phyloP scores from a whole-genome alignment of 2,888 invertebrate genomes.

The Brenthis hecate region DNA sequence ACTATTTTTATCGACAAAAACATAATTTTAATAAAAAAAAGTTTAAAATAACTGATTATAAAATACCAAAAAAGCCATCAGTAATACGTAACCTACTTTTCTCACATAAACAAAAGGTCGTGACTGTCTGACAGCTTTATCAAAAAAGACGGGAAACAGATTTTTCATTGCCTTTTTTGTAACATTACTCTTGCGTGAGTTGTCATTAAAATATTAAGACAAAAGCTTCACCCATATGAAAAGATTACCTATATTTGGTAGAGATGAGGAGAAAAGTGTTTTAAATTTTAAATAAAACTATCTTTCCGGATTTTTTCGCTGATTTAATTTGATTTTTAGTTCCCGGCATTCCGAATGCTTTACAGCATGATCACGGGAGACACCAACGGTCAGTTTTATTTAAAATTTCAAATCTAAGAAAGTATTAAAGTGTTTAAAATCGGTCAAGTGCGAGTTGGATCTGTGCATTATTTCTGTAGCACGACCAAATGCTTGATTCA shows the following conservation, averaged over 20 bases:
- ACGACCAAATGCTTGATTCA: too few species aligned
- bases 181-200: conserved; percentile 39
- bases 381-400: too few species aligned
- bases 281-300: not conserved
- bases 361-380: too few species aligned
- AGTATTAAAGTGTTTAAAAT: conserved; percentile 10
- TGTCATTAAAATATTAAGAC: conserved; percentile 42
- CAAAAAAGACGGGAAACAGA: conserved; percentile 17
- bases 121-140: conserved; percentile 29
- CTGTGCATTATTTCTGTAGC: too few species aligned
- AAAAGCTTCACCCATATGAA: conserved; percentile 34
- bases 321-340: too few species aligned
- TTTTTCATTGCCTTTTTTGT: conserved; percentile 30
- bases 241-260: conserved; percentile 26
- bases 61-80: not conserved
- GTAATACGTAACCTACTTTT: not conserved
- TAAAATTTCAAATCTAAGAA: too few species aligned
- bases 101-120: conserved; percentile 19
- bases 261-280: conserved; percentile 19
- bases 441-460: too few species aligned
- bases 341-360: too few species aligned
- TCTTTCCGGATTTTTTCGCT: too few species aligned
- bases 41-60: too few species aligned
- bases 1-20: too few species aligned
- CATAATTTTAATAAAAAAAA: too few species aligned